A percentile compares a stretch with the other conserved stretches of the same genome.
Evolutionary conservation across 2,888 invertebrate species (phyloP).

Genomic region (Calameuta pallipes): DNA sequence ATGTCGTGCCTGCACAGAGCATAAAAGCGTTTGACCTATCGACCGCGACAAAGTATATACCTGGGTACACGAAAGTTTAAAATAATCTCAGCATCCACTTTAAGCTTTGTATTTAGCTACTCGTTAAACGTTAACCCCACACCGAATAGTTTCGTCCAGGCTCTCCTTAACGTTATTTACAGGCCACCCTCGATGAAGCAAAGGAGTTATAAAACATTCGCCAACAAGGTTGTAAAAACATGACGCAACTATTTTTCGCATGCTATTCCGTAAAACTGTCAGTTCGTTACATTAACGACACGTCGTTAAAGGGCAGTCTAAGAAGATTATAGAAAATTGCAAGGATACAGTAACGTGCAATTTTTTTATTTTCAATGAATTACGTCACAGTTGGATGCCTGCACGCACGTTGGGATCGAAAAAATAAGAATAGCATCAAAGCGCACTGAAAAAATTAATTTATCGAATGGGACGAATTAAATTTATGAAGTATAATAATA

Average conservation of each 20-base stretch:
- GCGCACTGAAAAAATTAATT: background rate
- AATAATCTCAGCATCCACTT: background rate
- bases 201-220: slow-evolving; percentile 5
- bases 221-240: slow-evolving; percentile 30
- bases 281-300: slow-evolving; percentile 36
- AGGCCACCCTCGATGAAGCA: background rate
- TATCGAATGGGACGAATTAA: background rate
- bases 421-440: background rate
- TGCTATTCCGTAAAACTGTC: slow-evolving; percentile 16
- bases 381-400: background rate
- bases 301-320: slow-evolving; percentile 23
- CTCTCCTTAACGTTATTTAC: slow-evolving; percentile 23
- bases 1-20: too few species aligned
- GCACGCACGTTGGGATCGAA: background rate
- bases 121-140: slow-evolving; percentile 20
- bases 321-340: slow-evolving; percentile 3
- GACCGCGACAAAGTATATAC: background rate
- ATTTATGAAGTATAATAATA: background rate
- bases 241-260: slow-evolving; percentile 31
- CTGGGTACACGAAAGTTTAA: background rate
- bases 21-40: background rate
- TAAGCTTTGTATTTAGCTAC: background rate
- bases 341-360: background rate
- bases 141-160: background rate
- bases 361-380: background rate